phyloP scores from a whole-genome alignment of 2,113 vertebrate genomes.

The Empidonax traillii region DNA sequence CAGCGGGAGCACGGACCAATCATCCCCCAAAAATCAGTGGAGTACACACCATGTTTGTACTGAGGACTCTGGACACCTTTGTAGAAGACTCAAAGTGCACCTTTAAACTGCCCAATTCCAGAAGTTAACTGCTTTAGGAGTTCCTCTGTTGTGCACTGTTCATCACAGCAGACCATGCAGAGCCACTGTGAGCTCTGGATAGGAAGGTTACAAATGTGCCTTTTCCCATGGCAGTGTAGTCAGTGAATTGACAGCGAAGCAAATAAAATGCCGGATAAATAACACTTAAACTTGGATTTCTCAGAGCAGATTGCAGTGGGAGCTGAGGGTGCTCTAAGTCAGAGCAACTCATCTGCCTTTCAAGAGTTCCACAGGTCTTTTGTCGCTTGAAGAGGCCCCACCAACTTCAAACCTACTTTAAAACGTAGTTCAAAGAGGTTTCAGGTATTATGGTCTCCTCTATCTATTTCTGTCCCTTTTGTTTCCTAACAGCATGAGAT shows the following conservation, averaged over 20 bases:
- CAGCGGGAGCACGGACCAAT: no score
- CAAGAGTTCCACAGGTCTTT: slow-evolving; percentile 5
- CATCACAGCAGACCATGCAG: not conserved
- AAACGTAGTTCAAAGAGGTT: slow-evolving; percentile 38
- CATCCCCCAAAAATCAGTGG: not conserved
- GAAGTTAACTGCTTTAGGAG: not conserved
- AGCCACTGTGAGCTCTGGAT: not conserved
- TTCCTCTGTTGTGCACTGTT: not conserved
- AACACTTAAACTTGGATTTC: not conserved
- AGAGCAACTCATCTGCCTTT: slow-evolving; percentile 14
- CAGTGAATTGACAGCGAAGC: not conserved
- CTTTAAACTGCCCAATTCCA: not conserved
- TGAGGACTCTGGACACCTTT: not conserved
- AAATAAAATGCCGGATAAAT: not conserved
- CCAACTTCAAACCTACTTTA: slow-evolving; percentile 37
- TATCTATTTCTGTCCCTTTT: slow-evolving; percentile 61
- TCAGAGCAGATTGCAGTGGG: not conserved
- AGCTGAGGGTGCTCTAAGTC: not conserved
- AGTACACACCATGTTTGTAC: not conserved
- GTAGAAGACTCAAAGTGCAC: not conserved
- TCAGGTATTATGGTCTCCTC: slow-evolving; percentile 24
- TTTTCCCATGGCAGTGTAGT: not conserved
- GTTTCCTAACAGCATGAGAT: slow-evolving; percentile 46
- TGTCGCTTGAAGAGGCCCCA: slow-evolving; percentile 13
- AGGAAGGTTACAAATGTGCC: not conserved